These are phyloP conservation scores for Drosophila burlai DNA, from an alignment of 1,140 invertebrate species.

Conservation along the genomic window DNA sequence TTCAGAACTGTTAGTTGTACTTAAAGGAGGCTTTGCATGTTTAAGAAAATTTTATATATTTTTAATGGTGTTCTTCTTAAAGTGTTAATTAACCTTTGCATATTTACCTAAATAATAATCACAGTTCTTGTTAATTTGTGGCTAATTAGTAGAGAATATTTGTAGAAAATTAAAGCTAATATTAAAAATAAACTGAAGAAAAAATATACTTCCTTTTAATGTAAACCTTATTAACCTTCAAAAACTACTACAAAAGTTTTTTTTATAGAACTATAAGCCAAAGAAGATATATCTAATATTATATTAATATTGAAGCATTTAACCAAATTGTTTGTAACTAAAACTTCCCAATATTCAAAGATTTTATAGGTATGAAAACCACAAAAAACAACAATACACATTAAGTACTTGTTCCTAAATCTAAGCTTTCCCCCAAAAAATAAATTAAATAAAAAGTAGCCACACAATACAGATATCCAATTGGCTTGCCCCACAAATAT, in stretches of 20 bases:
- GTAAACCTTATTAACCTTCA: not conserved
- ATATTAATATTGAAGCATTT: not conserved
- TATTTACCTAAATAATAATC: not conserved
- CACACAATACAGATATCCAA: conserved; percentile 30
- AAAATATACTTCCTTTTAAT: too few species aligned
- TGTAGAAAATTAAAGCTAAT: not conserved
- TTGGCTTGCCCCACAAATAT: conserved; percentile 13
- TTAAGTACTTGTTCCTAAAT: not conserved
- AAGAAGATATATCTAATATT: too few species aligned
- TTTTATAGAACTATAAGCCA: not conserved
- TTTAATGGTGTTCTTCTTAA: not conserved
- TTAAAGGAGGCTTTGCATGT: not conserved
- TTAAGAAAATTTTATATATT: not conserved
- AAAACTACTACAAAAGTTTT: not conserved
- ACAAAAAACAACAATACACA: not conserved
- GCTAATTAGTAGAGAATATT: not conserved
- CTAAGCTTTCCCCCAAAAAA: not conserved
- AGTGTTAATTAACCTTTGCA: not conserved
- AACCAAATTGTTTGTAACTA: too few species aligned
- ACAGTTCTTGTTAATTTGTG: conserved; percentile 2
- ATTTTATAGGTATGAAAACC: not conserved
- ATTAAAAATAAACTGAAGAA: too few species aligned
- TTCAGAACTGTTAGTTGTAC: not conserved
- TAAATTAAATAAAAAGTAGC: conserved; percentile 1
- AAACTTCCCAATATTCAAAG: too few species aligned